These are phyloP conservation scores for Drosophila nasuta DNA, from an alignment of 1,140 invertebrate species.

Conservation along the genomic window DNA sequence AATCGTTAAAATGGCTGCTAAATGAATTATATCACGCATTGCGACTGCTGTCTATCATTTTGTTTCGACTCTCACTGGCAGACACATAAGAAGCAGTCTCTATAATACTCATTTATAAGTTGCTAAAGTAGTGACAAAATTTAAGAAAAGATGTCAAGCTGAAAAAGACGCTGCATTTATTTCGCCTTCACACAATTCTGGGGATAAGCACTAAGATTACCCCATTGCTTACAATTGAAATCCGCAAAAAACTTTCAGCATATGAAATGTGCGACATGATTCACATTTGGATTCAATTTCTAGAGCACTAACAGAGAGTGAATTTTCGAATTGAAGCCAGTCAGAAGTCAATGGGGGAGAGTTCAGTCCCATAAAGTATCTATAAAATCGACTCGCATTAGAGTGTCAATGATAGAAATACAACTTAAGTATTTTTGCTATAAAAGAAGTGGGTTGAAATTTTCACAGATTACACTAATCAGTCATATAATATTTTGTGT, in stretches of 20 bases:
- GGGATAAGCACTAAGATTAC: too few relatives aligned
- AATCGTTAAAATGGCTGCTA: neutral
- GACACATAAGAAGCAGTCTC: neutral
- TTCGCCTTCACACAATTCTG: too few relatives aligned
- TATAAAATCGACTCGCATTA: neutral
- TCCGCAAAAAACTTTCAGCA: neutral
- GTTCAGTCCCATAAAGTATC: neutral
- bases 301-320: neutral
- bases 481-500: slow-evolving; percentile 8
- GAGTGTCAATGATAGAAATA: neutral
- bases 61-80: neutral
- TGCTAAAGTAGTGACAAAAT: neutral
- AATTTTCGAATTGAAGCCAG: neutral
- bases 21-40: slow-evolving; percentile 6
- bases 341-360: neutral
- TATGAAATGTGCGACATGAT: neutral
- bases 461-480: neutral
- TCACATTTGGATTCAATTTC: slow-evolving; percentile 10
- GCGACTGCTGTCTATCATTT: neutral
- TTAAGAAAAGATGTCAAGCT: neutral
- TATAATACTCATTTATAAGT: neutral
- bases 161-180: too few relatives aligned
- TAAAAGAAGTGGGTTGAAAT: neutral
- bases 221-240: too few relatives aligned
- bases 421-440: neutral